These are phyloP conservation scores for Pomatostomus ruficeps DNA, from an alignment of 2,113 vertebrate species.

Conservation along the genomic window DNA sequence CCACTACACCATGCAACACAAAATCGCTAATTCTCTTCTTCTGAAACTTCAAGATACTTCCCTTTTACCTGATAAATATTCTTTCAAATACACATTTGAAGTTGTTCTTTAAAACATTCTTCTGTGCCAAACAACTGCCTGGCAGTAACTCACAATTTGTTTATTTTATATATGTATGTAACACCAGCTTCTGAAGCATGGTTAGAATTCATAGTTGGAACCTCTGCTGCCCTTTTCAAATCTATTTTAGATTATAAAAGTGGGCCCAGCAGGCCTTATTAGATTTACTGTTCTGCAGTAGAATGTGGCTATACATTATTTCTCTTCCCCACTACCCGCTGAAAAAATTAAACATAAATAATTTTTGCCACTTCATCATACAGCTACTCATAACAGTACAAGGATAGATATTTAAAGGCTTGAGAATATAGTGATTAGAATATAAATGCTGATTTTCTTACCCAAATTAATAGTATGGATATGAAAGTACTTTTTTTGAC, in stretches of 20 bases:
- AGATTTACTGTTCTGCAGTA: conserved; percentile 25
- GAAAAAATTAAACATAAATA: conserved; percentile 31
- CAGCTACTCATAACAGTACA: background rate
- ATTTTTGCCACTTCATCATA: background rate
- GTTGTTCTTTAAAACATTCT: background rate
- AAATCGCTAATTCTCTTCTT: background rate
- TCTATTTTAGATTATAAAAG: conserved; percentile 49
- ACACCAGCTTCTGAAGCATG: background rate
- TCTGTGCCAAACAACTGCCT: background rate
- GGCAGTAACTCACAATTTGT: background rate
- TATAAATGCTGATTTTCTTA: background rate
- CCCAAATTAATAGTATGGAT: background rate
- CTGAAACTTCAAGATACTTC: background rate
- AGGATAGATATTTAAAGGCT: background rate
- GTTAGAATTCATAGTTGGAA: conserved; percentile 1
- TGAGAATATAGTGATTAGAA: background rate
- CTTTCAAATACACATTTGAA: background rate
- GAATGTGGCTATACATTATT: conserved; percentile 3
- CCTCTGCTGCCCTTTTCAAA: conserved; percentile 39
- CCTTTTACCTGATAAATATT: background rate
- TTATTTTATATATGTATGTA: background rate
- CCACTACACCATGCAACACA: rapidly evolving
- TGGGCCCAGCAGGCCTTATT: conserved; percentile 43
- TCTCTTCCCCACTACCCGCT: background rate
- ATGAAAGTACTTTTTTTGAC: background rate